Evolutionary conservation across 2,888 invertebrate species (phyloP), one percentile per base, ranked within the genome.

Genomic region (Cybosia mesomella): DNA sequence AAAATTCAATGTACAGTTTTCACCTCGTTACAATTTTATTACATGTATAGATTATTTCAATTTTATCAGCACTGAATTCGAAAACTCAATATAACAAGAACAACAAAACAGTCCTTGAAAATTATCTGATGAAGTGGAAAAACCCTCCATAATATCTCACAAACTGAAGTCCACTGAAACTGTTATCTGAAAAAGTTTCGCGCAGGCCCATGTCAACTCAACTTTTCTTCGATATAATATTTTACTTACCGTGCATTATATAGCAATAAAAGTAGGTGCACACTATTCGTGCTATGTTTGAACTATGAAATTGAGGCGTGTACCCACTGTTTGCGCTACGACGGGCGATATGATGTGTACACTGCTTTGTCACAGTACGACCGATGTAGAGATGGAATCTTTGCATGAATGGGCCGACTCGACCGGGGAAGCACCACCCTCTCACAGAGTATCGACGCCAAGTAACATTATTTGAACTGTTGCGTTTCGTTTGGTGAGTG

Each of bases 271-370:
- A 64, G 22, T 34, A 15, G 60, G 71, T 64, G 72, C 64, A 74
- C 73, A 74, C 65, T 53, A 39, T 39, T 60, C 55, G 21, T 61
- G 65, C 36, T 58, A 57, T 84, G 77, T 84, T 84, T 85, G 85
- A 73, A 74, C 80, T 80, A 73, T 83, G 77, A 79, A 85, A 84
- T 85, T 82, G 85, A 83, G 79, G 73, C 77, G 76, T 73, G 80
- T 74, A 70, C 67, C 71, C 75, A 61, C 64, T 80, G 82, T 81
- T 77, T 78, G 77, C 67, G 57, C 66, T 59, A 59, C 66, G 71
- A 65, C 67, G 67, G 24, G 66, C 63, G 65, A 21, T 68, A 61
- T 64, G 71, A 67, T 76, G 74, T 77, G 73, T 71, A 73, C 70
- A 63, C 28, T 58, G 73, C 75, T 65, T 71, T 74, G 75, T 75